Percentiles rank a stretch among this genome's conserved stretches.
These are phyloP conservation scores for Dastarcus helophoroides DNA, from an alignment of 2,888 invertebrate genomes.

Conservation along the genomic window DNA sequence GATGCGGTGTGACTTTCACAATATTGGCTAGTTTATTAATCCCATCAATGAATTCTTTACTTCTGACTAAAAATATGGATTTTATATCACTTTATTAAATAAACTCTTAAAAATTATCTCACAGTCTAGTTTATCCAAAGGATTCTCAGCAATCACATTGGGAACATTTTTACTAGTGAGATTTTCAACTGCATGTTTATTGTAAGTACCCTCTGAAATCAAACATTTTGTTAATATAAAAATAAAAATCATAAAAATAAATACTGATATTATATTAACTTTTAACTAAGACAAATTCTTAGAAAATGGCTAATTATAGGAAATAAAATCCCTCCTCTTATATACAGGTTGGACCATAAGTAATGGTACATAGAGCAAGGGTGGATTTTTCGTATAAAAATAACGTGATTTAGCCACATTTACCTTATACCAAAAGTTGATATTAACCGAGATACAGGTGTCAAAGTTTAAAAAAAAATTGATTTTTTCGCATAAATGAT, in stretches of 20 bases:
- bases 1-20: constrained; percentile 70
- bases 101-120: constrained; percentile 35
- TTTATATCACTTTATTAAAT: constrained; percentile 6
- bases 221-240: constrained; percentile 3
- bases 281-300: not conserved
- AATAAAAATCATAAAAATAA: constrained; percentile 1
- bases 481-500: too few relatives aligned
- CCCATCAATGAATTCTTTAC: constrained; percentile 72
- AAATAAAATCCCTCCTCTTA: constrained; percentile 9
- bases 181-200: constrained; percentile 51
- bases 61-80: constrained; percentile 52
- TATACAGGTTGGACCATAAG: too few relatives aligned
- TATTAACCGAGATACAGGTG: too few relatives aligned
- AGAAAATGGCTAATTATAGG: constrained; percentile 1
- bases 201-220: constrained; percentile 59
- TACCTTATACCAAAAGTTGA: too few relatives aligned
- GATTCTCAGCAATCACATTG: constrained; percentile 66
- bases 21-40: constrained; percentile 67
- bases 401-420: too few relatives aligned
- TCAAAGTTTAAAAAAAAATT: too few relatives aligned
- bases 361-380: too few relatives aligned
- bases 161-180: constrained; percentile 51
- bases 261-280: not conserved
- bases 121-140: constrained; percentile 80
- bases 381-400: too few relatives aligned